phyloP scores from a whole-genome alignment of 2,888 invertebrate species.

The Neoscelio sp. region DNA sequence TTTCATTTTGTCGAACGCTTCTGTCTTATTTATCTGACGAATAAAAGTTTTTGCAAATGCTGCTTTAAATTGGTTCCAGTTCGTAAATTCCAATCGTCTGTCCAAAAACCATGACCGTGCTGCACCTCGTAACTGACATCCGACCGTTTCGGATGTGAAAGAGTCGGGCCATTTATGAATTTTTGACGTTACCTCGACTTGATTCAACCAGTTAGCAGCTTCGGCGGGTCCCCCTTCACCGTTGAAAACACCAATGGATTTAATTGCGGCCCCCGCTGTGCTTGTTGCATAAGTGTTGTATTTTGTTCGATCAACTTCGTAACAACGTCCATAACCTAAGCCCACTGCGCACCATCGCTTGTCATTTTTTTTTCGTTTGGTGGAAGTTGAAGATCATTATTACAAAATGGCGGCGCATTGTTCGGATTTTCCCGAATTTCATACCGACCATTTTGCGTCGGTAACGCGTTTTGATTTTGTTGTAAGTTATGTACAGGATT shows the following conservation, averaged over 20 bases:
- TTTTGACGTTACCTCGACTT: conserved; percentile 54
- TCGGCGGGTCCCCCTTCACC: conserved; percentile 21
- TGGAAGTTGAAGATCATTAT: no score
- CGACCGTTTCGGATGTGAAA: conserved; percentile 46
- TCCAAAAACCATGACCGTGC: conserved; percentile 36
- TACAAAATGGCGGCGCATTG: no score
- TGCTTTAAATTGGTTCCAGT: conserved; percentile 32
- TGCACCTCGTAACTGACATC: conserved; percentile 47
- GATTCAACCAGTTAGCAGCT: conserved; percentile 45
- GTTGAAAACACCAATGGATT: background rate
- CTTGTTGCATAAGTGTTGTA: background rate
- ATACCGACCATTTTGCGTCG: no score
- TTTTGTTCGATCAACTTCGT: background rate
- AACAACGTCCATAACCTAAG: no score
- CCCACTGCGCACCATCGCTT: no score
- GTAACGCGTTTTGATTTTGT: no score
- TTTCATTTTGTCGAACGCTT: no score
- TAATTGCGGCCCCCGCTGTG: background rate
- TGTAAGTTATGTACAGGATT: no score
- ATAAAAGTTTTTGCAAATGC: no score
- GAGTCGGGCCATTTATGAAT: conserved; percentile 60
- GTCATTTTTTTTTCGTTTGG: no score
- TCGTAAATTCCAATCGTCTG: conserved; percentile 13
- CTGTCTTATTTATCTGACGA: no score
- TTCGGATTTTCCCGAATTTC: no score